Conservation (phyloP, 1,140 invertebrate genomes). For the Atta texana region DNA sequence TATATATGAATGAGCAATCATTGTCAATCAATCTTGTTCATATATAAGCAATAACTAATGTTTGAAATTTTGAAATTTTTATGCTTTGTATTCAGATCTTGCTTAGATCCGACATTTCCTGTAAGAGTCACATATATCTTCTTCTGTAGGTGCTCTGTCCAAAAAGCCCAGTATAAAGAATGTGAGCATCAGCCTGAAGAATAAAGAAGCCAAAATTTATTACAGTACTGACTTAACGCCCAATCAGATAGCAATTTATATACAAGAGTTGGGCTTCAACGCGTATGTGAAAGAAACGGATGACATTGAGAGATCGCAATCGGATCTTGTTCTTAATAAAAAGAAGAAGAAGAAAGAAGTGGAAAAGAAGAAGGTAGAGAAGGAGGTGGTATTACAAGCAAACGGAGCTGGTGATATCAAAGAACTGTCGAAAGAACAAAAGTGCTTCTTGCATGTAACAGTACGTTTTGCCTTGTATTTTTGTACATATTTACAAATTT, state of each 20-base stretch:
- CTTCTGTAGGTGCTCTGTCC: conserved; percentile 86
- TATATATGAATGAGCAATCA: not conserved
- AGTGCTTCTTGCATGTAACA: conserved; percentile 91
- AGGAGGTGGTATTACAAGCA: conserved; percentile 40
- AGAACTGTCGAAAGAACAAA: conserved; percentile 84
- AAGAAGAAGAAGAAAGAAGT: conserved; percentile 53
- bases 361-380: conserved; percentile 61
- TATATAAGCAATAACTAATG: not conserved
- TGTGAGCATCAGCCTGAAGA: conserved; percentile 88
- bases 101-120: not conserved
- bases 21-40: too few species aligned
- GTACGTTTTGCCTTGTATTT: conserved; percentile 65
- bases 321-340: conserved; percentile 50
- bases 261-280: conserved; percentile 92
- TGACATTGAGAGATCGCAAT: conserved; percentile 46
- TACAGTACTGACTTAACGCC: conserved; percentile 86
- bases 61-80: conserved; percentile 28
- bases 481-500: not conserved
- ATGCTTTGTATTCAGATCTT: not conserved
- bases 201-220: conserved; percentile 88
- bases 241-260: conserved; percentile 87
- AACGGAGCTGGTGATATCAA: conserved; percentile 77
- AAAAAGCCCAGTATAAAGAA: conserved; percentile 87
- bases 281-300: conserved; percentile 86
- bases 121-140: not conserved